Evolutionary conservation across 2,888 invertebrate genomes (phyloP).

Genomic region (Biston betularia): DNA sequence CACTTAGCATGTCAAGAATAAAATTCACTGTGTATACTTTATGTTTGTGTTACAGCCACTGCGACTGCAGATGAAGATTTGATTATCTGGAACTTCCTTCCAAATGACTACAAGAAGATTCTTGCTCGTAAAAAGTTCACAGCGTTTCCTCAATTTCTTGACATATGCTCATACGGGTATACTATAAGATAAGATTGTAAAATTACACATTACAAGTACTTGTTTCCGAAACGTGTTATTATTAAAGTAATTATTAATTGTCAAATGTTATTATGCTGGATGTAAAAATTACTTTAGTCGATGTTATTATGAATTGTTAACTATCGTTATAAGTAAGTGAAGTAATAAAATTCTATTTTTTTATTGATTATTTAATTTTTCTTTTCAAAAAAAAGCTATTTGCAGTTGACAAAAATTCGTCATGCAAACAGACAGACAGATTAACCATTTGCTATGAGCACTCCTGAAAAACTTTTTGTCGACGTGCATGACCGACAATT

Average conservation of each 20-base stretch:
- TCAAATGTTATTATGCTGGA: constrained; percentile 35
- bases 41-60: constrained; percentile 63
- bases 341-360: not conserved
- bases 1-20: no score
- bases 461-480: constrained; percentile 4
- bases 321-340: not conserved
- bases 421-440: constrained; percentile 8
- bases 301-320: not conserved
- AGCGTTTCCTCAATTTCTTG: constrained; percentile 67
- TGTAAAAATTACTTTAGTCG: constrained; percentile 21
- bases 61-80: constrained; percentile 79
- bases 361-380: no score
- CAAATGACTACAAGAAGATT: constrained; percentile 65
- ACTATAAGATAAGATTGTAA: constrained; percentile 55
- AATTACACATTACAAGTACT: not conserved
- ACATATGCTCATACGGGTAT: constrained; percentile 58
- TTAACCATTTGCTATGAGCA: not conserved
- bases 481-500: not conserved
- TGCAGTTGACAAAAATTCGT: not conserved
- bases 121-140: constrained; percentile 58
- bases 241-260: not conserved
- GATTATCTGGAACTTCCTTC: constrained; percentile 82
- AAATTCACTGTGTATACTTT: no score
- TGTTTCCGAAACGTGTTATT: not conserved
- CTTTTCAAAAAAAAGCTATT: no score